These are phyloP conservation scores for Himalopsyche phryganea DNA, from an alignment of 1,140 invertebrate genomes.

Conservation along the genomic window DNA sequence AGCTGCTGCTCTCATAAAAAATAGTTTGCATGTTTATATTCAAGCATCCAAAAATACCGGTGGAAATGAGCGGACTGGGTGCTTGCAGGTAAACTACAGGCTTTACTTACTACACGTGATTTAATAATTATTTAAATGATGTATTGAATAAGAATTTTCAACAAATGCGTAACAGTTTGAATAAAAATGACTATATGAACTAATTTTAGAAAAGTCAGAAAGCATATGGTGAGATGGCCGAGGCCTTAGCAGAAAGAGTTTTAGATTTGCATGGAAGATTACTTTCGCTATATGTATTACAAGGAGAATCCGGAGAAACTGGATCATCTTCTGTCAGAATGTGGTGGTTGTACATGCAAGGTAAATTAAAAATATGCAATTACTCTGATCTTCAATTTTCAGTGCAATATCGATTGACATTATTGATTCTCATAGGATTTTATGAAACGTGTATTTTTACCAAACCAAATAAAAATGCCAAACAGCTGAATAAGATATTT, in stretches of 20 bases:
- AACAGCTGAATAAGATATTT: too few relatives aligned
- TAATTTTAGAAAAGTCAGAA: conserved; percentile 60
- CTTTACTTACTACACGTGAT: too few relatives aligned
- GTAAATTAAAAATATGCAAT: too few relatives aligned
- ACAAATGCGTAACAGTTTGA: too few relatives aligned
- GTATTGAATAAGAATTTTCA: too few relatives aligned
- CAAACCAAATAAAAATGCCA: too few relatives aligned
- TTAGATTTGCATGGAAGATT: conserved; percentile 73
- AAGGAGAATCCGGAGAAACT: conserved; percentile 67
- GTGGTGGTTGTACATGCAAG: conserved; percentile 84
- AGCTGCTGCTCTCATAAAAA: conserved; percentile 71
- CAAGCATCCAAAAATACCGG: conserved; percentile 53
- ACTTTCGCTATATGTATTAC: conserved; percentile 71
- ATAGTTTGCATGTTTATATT: conserved; percentile 70
- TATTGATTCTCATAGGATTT: too few relatives aligned
- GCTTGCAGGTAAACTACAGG: conserved; percentile 42
- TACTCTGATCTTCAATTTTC: too few relatives aligned
- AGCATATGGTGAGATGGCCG: conserved; percentile 73
- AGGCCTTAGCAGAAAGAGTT: conserved; percentile 73
- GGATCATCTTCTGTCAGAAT: conserved; percentile 76
- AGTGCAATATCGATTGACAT: too few relatives aligned
- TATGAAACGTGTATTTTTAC: too few relatives aligned
- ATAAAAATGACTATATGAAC: too few relatives aligned
- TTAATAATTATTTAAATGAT: too few relatives aligned
- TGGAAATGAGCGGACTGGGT: conserved; percentile 39